Evolutionary conservation across 1,140 invertebrate genomes (phyloP), one percentile per base, ranked within the genome.

Genomic region (Rhizoglyphus robini): DNA sequence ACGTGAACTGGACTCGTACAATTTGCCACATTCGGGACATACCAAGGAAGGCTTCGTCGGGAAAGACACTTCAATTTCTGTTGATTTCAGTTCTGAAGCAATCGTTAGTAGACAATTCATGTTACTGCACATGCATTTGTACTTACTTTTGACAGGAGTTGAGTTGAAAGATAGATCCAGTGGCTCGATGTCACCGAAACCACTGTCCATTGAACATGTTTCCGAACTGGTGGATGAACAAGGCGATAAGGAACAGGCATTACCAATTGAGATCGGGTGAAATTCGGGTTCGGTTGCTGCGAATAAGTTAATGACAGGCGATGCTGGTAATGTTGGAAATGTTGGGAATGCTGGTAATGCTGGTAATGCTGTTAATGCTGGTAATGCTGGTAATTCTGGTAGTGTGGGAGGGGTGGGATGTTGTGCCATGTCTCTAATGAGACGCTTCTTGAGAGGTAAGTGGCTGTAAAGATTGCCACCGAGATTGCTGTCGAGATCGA

Each of bases 11-110:
- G 47, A 36, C 32, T 29, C 23, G 27, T 27, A 51, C 15, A 20
- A 2, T 54, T 46, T 49, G n/a, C 23, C 23, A 31, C 65, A 66
- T 5, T 51, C 18, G 25, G 41, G 27, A 31, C 65, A 67, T 36
- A 27, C 15, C n/a, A 29, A 30, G n/a, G n/a, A n/a, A n/a, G n/a
- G n/a, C n/a, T n/a, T n/a, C n/a, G n/a, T n/a, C n/a, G n/a, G n/a
- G n/a, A n/a, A n/a, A n/a, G n/a, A n/a, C n/a, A n/a, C n/a, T n/a
- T n/a, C n/a, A n/a, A n/a, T n/a, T n/a, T n/a, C n/a, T n/a, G n/a
- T n/a, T n/a, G n/a, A n/a, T n/a, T n/a, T n/a, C n/a, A n/a, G n/a
- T n/a, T n/a, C n/a, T n/a, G n/a, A n/a, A n/a, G n/a, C n/a, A n/a
- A n/a, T n/a, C n/a, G n/a, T n/a, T n/a, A n/a, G n/a, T 11, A 13